These are phyloP conservation scores for Gavia stellata DNA, from an alignment of 2,113 vertebrate species.

Conservation along the genomic window DNA sequence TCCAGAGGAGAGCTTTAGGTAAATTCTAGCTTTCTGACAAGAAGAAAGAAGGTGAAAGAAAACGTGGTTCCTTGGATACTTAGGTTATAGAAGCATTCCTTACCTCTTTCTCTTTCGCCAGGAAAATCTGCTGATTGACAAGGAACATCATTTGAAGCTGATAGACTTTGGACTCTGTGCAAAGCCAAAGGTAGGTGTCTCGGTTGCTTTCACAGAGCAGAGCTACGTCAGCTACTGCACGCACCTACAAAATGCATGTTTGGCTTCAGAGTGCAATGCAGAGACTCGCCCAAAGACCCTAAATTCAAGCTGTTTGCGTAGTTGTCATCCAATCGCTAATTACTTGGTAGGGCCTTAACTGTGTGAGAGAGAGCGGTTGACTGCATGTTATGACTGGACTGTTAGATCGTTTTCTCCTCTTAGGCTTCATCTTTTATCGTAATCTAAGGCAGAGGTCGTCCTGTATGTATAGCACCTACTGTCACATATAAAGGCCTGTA, in stretches of 20 bases:
- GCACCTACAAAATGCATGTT: rapidly evolving
- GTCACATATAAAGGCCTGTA: background rate
- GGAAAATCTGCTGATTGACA: constrained; percentile 95
- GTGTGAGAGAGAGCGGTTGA: background rate
- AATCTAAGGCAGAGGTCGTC: background rate
- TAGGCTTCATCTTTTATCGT: background rate
- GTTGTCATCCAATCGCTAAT: background rate
- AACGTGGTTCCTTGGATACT: background rate
- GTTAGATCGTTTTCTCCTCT: background rate
- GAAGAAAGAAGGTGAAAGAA: background rate
- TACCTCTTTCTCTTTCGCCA: constrained; percentile 44
- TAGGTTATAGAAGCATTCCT: background rate
- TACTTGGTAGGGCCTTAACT: background rate
- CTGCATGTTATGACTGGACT: background rate
- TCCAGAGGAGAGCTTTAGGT: background rate
- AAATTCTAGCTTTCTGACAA: background rate
- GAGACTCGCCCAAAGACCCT: background rate
- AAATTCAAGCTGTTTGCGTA: background rate
- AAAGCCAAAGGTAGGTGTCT: constrained; percentile 86
- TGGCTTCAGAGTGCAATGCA: background rate
- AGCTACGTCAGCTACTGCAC: background rate
- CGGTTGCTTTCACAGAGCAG: background rate
- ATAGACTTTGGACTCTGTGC: constrained; percentile 97
- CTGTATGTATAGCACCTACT: background rate
- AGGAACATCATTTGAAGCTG: constrained; percentile 89